These are phyloP conservation scores for Xiphophorus couchianus DNA, from an alignment of 2,113 vertebrate species.

Conservation along the genomic window DNA sequence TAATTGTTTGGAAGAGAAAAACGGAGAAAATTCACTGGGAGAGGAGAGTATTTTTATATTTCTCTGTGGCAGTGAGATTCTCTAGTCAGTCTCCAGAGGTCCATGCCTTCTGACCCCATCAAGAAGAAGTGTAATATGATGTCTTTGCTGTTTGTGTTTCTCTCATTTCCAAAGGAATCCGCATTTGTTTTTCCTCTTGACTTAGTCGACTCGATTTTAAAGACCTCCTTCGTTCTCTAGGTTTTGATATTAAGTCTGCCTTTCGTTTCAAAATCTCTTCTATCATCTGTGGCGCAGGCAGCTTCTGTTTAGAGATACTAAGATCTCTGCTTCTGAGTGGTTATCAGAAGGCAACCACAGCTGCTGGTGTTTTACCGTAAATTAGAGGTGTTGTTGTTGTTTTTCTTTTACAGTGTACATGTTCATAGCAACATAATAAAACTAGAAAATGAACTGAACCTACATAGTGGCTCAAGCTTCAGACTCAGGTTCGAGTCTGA, in stretches of 20 bases:
- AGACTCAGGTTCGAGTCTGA: too few relatives aligned
- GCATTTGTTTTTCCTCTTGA: background rate
- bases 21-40: slow-evolving; percentile 10
- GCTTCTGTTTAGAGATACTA: background rate
- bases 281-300: background rate
- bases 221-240: background rate
- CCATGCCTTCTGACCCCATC: background rate
- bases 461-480: too few relatives aligned
- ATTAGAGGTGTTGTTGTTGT: background rate
- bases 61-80: slow-evolving; percentile 6
- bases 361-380: too few relatives aligned
- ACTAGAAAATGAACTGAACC: background rate
- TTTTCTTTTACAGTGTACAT: background rate
- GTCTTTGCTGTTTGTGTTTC: background rate
- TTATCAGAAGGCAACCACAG: too few relatives aligned
- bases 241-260: background rate
- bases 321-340: background rate
- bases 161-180: background rate
- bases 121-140: slow-evolving; percentile 5
- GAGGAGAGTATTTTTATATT: slow-evolving; percentile 4
- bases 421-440: background rate
- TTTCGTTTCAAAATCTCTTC: background rate
- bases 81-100: background rate
- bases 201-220: background rate
- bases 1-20: slow-evolving; percentile 22